Evolutionary conservation across 2,797 vertebrate species (phyloP).

Genomic region (Syndactyla subalaris): DNA sequence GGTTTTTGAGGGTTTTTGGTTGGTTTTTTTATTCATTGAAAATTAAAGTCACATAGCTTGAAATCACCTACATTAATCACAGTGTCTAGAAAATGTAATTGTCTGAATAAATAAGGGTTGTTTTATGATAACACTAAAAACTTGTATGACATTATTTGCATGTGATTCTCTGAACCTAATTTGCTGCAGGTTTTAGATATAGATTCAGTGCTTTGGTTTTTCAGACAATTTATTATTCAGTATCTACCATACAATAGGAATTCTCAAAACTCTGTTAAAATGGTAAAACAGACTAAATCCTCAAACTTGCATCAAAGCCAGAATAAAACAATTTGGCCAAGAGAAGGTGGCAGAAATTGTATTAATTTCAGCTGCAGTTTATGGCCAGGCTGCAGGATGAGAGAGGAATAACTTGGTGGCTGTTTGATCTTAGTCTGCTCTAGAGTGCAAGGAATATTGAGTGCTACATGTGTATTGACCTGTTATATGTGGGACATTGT

Average conservation of each 20-base stretch:
- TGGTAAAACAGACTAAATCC: background rate
- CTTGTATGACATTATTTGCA: background rate
- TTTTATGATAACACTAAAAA: background rate
- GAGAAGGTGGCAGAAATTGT: background rate
- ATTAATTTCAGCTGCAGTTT: background rate
- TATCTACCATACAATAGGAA: background rate
- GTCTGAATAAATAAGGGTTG: background rate
- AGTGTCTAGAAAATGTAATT: background rate
- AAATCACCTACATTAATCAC: background rate
- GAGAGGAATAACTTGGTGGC: background rate
- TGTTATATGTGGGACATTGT: background rate
- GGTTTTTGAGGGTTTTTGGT: background rate
- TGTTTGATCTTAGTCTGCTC: background rate
- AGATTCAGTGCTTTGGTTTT: background rate
- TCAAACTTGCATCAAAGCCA: background rate
- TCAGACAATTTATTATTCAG: background rate
- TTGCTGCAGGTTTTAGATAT: background rate
- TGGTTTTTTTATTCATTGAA: background rate
- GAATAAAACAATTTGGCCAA: background rate
- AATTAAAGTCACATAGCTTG: background rate
- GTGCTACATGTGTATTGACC: background rate
- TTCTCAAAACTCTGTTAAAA: background rate
- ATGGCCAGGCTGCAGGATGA: background rate
- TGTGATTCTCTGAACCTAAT: background rate
- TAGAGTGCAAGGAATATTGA: background rate